Evolutionary conservation across 2,113 vertebrate genomes (phyloP).

Genomic region (Narcine bancroftii): DNA sequence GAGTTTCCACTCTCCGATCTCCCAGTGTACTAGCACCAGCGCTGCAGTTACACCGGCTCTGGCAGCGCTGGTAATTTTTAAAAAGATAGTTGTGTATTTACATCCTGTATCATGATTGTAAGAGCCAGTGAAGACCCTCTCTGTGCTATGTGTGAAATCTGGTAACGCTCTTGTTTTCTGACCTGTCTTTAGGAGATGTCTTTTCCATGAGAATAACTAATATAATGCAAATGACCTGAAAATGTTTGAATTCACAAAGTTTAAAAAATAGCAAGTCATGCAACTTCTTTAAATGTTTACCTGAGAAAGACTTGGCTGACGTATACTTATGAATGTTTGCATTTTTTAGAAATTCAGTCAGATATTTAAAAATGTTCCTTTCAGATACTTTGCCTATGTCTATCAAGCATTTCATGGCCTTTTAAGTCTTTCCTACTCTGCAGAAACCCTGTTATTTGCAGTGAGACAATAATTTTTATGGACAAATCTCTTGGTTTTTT

Average conservation of each 20-base stretch:
- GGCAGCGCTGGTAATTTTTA: too few species aligned
- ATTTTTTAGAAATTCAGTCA: constrained; percentile 3
- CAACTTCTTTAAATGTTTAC: not conserved
- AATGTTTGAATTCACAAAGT: not conserved
- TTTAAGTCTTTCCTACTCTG: not conserved
- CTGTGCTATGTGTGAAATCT: not conserved
- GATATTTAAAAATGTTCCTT: not conserved
- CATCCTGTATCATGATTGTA: not conserved
- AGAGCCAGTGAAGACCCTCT: not conserved
- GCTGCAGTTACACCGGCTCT: too few species aligned
- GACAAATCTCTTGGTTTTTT: constrained; percentile 5
- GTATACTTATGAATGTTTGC: constrained; percentile 7
- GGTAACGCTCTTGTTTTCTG: not conserved
- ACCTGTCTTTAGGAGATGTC: not conserved
- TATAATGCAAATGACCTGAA: not conserved
- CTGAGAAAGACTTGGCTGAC: constrained; percentile 16
- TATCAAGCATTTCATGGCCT: not conserved
- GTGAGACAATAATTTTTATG: not conserved
- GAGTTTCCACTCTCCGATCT: too few species aligned
- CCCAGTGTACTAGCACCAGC: too few species aligned
- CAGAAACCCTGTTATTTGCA: not conserved
- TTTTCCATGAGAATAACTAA: not conserved
- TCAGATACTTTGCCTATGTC: not conserved
- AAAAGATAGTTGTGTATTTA: not conserved
- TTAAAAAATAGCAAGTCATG: not conserved